A percentile compares a stretch with the other conserved stretches of the same genome.
Conservation (phyloP, 1,140 invertebrate genomes). For the Drosophila micromelanica region DNA sequence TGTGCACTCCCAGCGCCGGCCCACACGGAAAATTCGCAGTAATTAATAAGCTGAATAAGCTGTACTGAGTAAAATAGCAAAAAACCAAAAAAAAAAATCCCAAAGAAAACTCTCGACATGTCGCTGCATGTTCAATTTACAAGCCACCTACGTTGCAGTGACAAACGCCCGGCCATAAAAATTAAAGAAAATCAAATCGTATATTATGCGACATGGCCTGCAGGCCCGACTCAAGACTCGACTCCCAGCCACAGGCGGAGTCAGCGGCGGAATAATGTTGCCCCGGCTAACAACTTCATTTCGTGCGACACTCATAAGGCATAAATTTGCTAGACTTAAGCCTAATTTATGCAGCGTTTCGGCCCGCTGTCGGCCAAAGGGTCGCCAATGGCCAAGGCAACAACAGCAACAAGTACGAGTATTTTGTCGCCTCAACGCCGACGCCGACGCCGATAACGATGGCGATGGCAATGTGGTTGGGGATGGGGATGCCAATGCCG, state of each 20-base stretch:
- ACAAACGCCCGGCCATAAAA: conserved; percentile 75
- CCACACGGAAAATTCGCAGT: conserved; percentile 80
- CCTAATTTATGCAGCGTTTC: conserved; percentile 81
- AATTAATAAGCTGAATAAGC: conserved; percentile 70
- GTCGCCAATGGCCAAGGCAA: conserved; percentile 45
- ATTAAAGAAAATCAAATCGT: conserved; percentile 82
- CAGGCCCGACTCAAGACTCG: neutral
- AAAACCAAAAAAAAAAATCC: neutral
- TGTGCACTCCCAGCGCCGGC: conserved; percentile 74
- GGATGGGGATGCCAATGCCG: conserved; percentile 20
- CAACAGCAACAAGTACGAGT: conserved; percentile 65
- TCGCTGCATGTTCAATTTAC: conserved; percentile 68
- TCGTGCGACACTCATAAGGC: conserved; percentile 81
- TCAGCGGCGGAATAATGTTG: conserved; percentile 73
- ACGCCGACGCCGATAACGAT: neutral
- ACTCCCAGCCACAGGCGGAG: neutral
- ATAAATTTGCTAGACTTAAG: conserved; percentile 84
- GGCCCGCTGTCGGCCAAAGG: conserved; percentile 56
- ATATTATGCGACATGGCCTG: conserved; percentile 57
- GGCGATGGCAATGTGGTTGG: neutral
- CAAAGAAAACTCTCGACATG: conserved; percentile 59
- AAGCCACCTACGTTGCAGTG: conserved; percentile 78
- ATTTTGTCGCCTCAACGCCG: conserved; percentile 42
- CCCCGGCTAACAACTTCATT: conserved; percentile 83
- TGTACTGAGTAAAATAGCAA: neutral